Evolutionary conservation across 23 tunicate genomes (phyloP).

Genomic region (Clavelina lepadiformis): DNA sequence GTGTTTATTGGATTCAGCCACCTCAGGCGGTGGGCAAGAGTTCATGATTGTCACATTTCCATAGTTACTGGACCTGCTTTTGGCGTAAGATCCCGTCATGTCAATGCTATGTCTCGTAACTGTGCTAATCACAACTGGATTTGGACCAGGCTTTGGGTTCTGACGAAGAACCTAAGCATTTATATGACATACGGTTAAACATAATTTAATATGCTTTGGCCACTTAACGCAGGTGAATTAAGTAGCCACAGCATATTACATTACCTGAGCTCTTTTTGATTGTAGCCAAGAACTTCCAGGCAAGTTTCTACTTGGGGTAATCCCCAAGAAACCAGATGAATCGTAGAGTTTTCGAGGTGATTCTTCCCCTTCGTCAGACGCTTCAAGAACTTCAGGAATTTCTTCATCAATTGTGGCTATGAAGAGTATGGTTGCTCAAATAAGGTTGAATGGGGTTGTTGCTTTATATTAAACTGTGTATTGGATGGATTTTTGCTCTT

Average conservation of each 20-base stretch:
- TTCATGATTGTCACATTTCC: too few relatives aligned
- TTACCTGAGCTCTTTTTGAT: constrained; percentile 60
- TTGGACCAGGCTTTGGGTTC: not conserved
- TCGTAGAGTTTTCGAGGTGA: constrained; percentile 2
- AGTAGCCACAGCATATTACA: not conserved
- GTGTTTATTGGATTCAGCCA: not conserved
- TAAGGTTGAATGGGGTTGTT: not conserved
- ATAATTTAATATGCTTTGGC: too few relatives aligned
- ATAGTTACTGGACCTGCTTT: too few relatives aligned
- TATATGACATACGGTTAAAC: too few relatives aligned
- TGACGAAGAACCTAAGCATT: constrained; percentile 25
- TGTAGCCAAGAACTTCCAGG: constrained; percentile 88
- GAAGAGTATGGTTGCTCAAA: not conserved
- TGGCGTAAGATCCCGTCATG: not conserved
- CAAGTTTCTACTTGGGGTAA: constrained; percentile 21
- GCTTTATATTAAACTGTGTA: too few relatives aligned
- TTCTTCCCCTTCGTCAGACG: constrained; percentile 21
- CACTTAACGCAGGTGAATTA: too few relatives aligned
- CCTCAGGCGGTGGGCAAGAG: too few relatives aligned
- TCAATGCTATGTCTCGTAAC: not conserved
- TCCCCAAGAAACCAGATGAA: constrained; percentile 6
- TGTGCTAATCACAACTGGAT: not conserved
- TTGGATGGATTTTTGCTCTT: not conserved
- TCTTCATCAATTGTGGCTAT: constrained; percentile 54
- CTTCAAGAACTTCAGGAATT: constrained; percentile 81